Evolutionary conservation across 2,888 invertebrate species (phyloP).

Genomic region (Tiphia femorata): DNA sequence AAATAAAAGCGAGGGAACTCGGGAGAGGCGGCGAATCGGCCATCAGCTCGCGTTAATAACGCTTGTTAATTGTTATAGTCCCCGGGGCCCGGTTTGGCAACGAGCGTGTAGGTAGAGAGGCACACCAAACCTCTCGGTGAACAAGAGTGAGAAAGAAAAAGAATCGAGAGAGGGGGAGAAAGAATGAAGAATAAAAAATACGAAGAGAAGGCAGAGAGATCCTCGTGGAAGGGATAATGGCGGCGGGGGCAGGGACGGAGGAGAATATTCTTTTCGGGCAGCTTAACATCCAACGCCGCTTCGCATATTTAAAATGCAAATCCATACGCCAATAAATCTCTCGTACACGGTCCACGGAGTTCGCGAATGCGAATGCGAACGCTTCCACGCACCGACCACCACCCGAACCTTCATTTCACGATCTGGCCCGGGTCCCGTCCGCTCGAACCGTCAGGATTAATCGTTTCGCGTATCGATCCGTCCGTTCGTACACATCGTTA

Average conservation of each 20-base stretch:
- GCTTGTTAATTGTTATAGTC: constrained; percentile 10
- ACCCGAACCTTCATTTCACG: constrained; percentile 15
- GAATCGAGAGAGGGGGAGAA: background rate
- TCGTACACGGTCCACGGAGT: constrained; percentile 42
- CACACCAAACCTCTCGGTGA: background rate
- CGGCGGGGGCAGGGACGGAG: constrained; percentile 12
- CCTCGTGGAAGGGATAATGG: constrained; percentile 29
- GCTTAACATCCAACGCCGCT: constrained; percentile 42
- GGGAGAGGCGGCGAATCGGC: background rate
- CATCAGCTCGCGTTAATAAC: background rate
- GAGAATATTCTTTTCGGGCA: constrained; percentile 37
- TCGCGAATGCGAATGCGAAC: constrained; percentile 16
- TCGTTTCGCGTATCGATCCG: background rate
- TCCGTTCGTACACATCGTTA: too few relatives aligned
- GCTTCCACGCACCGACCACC: constrained; percentile 10
- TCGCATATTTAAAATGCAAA: constrained; percentile 62
- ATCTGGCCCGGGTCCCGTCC: background rate
- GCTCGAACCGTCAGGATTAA: constrained; percentile 7
- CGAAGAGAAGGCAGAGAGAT: too few relatives aligned
- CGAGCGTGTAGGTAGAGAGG: too few relatives aligned
- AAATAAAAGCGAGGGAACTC: too few relatives aligned
- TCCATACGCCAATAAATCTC: constrained; percentile 59
- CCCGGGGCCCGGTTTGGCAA: background rate
- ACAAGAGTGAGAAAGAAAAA: constrained; percentile 13
- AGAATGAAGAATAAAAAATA: constrained; percentile 3